Evolutionary conservation across 92 coral and sea anemone species (phyloP), one percentile per base, ranked within the genome.

Genomic region (Epizoanthus stellaris): DNA sequence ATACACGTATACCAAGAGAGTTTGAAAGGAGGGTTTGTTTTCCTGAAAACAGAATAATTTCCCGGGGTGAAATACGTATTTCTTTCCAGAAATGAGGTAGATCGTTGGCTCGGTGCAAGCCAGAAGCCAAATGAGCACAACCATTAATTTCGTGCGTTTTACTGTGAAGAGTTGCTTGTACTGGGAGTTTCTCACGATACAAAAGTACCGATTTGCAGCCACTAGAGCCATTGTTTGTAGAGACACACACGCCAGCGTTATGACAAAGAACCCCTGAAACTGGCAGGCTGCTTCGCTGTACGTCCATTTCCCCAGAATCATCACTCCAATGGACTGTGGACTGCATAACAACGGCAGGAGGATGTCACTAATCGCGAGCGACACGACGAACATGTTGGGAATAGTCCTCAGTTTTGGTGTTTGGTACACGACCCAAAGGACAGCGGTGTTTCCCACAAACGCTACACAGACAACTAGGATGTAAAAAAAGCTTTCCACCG

Each of bases 21-120:
- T 80, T 57, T 83, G 66, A 45, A 81, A 15, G 6, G 92, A 89
- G 63, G 80, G 52, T 43, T 85, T 81, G 49, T 52, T 86, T 61
- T 86, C 87, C 66, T 88, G 96, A 81, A 90, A 90, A 40, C 96
- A 93, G 79, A 93, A 87, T 42, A 73, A 23, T 80, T 93, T 93
- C 2, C 92, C 94, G 7, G 97, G 93, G 54, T 89, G 95, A 54
- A 93, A 93, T 10, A 80, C 84, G 63, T 91, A 93, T 10, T 60
- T 68, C 67, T 85, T 53, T 25, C 93, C 93, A 39, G 95, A 88
- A 3, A 87, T 76, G 15, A 93, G 66, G 56, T 93, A 91, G 16
- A 92, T 92, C 15, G 90, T 17, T 5, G 95, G 97, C 36, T 89
- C 95, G n/a, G 86, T 21, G 85, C 89, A 84, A 30, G 93, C 93